A percentile compares a stretch with the other conserved stretches of the same genome.
Evolutionary conservation across 2,113 vertebrate species (phyloP).

Genomic region (Todiramphus saurophagus): DNA sequence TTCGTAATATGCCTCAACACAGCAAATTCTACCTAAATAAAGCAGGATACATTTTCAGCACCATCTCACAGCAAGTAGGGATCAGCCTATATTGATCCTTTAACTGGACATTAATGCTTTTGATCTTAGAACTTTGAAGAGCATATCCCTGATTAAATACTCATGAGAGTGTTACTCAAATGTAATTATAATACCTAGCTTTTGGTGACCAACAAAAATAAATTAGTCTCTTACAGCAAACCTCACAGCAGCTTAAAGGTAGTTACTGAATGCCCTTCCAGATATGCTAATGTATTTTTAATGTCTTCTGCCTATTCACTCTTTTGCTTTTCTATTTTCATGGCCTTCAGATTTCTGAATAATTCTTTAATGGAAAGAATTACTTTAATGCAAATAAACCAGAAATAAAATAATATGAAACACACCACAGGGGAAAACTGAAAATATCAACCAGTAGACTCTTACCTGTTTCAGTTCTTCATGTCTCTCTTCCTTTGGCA

Average conservation of each 20-base stretch:
- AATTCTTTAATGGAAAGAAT: not conserved
- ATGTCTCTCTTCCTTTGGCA: slow-evolving; percentile 65
- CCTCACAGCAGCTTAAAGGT: not conserved
- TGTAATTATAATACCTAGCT: not conserved
- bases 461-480: slow-evolving; percentile 82
- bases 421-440: not conserved
- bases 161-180: not conserved
- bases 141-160: not conserved
- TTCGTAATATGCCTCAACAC: slow-evolving; percentile 76
- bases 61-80: not conserved
- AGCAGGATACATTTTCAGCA: not conserved
- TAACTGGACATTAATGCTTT: not conserved
- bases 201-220: not conserved
- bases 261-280: not conserved
- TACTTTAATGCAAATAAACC: not conserved
- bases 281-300: not conserved
- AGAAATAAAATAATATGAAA: not conserved
- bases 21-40: slow-evolving; percentile 80
- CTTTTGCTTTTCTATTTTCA: not conserved
- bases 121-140: not conserved
- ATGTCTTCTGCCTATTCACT: not conserved
- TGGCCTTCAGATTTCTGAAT: not conserved
- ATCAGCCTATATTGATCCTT: not conserved
- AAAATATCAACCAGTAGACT: not conserved
- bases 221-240: not conserved